phyloP scores from a whole-genome alignment of 2,888 invertebrate genomes.

The Agrochola litura region DNA sequence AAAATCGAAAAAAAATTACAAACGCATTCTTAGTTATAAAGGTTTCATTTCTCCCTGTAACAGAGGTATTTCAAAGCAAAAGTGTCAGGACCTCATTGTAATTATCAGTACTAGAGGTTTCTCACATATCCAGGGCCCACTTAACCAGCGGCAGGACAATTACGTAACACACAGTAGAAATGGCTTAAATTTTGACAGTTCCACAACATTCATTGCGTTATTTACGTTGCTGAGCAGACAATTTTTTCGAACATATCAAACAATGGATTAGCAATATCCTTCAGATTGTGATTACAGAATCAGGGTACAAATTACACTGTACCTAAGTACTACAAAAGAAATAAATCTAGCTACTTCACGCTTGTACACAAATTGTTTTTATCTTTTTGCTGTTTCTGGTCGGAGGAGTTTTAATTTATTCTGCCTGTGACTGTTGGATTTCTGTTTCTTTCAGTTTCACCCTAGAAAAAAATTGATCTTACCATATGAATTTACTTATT shows the following conservation, averaged over 20 bases:
- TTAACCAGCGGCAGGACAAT: not conserved
- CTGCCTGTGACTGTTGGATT: constrained; percentile 10
- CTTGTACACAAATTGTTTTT: constrained; percentile 30
- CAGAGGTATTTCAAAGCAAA: not conserved
- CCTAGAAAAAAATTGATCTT: not conserved
- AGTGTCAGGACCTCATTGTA: not conserved
- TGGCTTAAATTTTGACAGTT: too few relatives aligned
- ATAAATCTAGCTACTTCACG: constrained; percentile 37
- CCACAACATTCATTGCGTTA: too few relatives aligned
- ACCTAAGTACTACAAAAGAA: constrained; percentile 18
- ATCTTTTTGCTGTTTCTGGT: constrained; percentile 45
- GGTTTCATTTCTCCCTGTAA: not conserved
- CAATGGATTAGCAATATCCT: too few relatives aligned
- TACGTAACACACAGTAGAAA: too few relatives aligned
- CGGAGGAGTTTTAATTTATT: constrained; percentile 51
- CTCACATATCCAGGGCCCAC: not conserved
- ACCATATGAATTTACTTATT: not conserved
- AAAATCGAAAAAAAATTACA: not conserved
- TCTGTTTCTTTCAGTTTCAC: not conserved
- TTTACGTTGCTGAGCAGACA: too few relatives aligned
- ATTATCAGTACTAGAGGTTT: not conserved
- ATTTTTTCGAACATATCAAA: too few relatives aligned
- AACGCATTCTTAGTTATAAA: not conserved
- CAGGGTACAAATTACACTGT: too few relatives aligned
- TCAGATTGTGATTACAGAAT: too few relatives aligned